Percentiles rank a stretch among this genome's conserved stretches.
phyloP scores from a whole-genome alignment of 2,888 invertebrate species.

The Parascotia fuliginaria region DNA sequence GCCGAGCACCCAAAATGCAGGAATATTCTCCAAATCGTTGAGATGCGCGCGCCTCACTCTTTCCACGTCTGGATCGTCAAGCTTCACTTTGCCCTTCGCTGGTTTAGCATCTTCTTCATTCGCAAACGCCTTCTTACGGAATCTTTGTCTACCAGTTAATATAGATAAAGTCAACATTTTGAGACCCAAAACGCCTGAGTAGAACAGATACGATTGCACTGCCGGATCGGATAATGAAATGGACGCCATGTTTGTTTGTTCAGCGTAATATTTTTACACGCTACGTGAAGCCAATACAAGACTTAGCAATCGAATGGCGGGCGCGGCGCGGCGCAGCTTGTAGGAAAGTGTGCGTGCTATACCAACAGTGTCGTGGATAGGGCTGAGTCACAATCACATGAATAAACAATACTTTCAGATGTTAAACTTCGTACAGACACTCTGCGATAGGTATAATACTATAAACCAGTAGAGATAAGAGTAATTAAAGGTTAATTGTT shows the following conservation, averaged over 20 bases:
- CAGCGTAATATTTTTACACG: background rate
- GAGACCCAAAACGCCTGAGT: slow-evolving; percentile 59
- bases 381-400: background rate
- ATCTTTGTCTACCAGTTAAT: slow-evolving; percentile 54
- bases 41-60: slow-evolving; percentile 85
- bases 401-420: background rate
- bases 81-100: slow-evolving; percentile 56
- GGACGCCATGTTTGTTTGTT: slow-evolving; percentile 32
- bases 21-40: slow-evolving; percentile 90
- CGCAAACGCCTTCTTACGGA: slow-evolving; percentile 61
- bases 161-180: slow-evolving; percentile 58
- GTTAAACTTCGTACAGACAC: background rate
- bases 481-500: too few species aligned
- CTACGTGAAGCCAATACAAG: slow-evolving; percentile 16
- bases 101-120: slow-evolving; percentile 64
- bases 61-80: slow-evolving; percentile 71
- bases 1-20: slow-evolving; percentile 86
- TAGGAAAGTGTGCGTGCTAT: background rate
- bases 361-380: background rate
- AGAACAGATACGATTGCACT: slow-evolving; percentile 60
- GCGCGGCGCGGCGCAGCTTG: too few species aligned
- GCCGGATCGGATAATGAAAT: slow-evolving; percentile 53
- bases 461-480: too few species aligned
- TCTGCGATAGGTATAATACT: background rate
- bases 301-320: slow-evolving; percentile 23